Conservation (phyloP, 2,888 invertebrate genomes). For the Galeopsomyia nigrocyanea region DNA sequence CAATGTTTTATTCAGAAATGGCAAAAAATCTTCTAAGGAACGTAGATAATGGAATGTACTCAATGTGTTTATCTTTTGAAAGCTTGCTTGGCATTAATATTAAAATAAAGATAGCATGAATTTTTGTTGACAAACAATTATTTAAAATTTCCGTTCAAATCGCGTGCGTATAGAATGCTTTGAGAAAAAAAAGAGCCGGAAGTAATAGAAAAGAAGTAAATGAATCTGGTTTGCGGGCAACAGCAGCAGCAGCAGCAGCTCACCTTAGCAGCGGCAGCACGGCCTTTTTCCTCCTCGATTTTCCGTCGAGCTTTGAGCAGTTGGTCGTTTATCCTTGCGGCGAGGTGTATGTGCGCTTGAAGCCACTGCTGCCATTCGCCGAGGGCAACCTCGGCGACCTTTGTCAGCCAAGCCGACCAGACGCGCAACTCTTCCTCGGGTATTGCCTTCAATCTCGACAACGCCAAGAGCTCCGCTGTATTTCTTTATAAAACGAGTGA, state of each 20-base stretch:
- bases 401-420: slow-evolving; percentile 59
- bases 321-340: slow-evolving; percentile 50
- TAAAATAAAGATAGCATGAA: too few relatives aligned
- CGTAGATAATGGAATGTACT: too few relatives aligned
- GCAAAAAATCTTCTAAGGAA: too few relatives aligned
- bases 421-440: slow-evolving; percentile 59
- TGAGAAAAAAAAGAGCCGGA: too few relatives aligned
- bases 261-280: background rate
- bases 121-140: too few relatives aligned
- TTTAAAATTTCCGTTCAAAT: too few relatives aligned
- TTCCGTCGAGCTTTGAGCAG: slow-evolving; percentile 47
- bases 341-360: slow-evolving; percentile 54
- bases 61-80: too few relatives aligned
- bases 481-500: background rate
- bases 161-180: too few relatives aligned
- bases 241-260: background rate
- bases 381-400: slow-evolving; percentile 54
- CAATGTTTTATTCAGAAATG: too few relatives aligned
- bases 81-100: too few relatives aligned
- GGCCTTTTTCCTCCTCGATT: slow-evolving; percentile 14
- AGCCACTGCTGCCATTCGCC: slow-evolving; percentile 61
- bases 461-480: background rate
- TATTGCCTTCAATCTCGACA: slow-evolving; percentile 50
- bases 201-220: too few relatives aligned
- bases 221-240: background rate